These are phyloP conservation scores for Eupeodes latifasciatus DNA, from an alignment of 2,888 invertebrate genomes.

Conservation along the genomic window DNA sequence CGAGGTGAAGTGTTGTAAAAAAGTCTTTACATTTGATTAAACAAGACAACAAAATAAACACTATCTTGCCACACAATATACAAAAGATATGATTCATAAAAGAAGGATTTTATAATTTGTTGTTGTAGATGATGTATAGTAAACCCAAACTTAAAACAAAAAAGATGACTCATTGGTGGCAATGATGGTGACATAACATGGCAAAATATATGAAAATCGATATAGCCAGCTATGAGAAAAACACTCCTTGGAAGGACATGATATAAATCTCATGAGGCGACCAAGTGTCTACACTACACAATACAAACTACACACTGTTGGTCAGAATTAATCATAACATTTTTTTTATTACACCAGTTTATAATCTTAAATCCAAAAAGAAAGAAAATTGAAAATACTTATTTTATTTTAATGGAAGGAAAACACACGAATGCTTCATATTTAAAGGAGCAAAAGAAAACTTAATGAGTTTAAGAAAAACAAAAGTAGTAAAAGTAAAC, in stretches of 20 bases:
- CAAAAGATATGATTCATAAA: slow-evolving; percentile 14
- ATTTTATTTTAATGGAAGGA: slow-evolving; percentile 12
- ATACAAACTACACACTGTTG: not conserved
- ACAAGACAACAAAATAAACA: too few relatives aligned
- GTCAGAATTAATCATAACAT: slow-evolving; percentile 27
- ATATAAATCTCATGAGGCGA: not conserved
- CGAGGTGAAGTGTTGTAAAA: too few relatives aligned
- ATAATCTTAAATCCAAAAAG: not conserved
- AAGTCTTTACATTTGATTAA: too few relatives aligned
- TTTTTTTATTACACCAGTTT: slow-evolving; percentile 27
- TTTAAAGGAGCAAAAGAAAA: too few relatives aligned
- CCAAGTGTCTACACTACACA: slow-evolving; percentile 8
- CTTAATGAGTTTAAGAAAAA: too few relatives aligned
- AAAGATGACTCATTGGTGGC: slow-evolving; percentile 13
- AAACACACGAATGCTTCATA: not conserved
- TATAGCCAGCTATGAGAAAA: slow-evolving; percentile 4
- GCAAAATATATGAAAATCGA: slow-evolving; percentile 16
- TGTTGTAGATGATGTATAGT: not conserved
- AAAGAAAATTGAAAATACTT: not conserved
- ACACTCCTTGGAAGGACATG: slow-evolving; percentile 27
- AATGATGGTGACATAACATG: slow-evolving; percentile 22
- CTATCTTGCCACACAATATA: too few relatives aligned
- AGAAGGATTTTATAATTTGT: slow-evolving; percentile 11
- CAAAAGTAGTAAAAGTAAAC: too few relatives aligned
- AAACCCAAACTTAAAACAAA: not conserved